These are phyloP conservation scores for Aphis gossypii DNA, from an alignment of 1,140 invertebrate genomes.

Conservation along the genomic window DNA sequence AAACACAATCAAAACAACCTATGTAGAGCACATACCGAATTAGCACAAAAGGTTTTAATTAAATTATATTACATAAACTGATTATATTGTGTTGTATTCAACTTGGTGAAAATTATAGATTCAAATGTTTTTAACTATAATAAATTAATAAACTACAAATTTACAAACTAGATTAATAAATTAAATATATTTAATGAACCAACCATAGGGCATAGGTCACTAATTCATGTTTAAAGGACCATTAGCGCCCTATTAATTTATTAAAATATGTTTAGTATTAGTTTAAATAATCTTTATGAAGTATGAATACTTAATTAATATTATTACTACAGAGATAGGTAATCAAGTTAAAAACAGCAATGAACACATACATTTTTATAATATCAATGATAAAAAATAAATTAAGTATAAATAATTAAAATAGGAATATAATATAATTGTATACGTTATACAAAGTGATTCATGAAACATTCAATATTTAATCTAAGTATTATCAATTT, in stretches of 20 bases:
- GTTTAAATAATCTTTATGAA: not conserved
- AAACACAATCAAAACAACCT: too few relatives aligned
- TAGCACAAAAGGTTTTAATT: too few relatives aligned
- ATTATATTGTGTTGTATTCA: too few relatives aligned
- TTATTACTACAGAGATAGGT: not conserved
- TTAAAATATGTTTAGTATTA: not conserved
- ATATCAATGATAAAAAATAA: slow-evolving; percentile 1
- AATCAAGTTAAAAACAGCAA: not conserved
- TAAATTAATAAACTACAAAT: too few relatives aligned
- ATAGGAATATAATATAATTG: slow-evolving; percentile 17
- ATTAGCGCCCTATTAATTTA: not conserved
- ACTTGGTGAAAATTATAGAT: too few relatives aligned
- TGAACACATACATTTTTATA: not conserved
- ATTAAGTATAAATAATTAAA: slow-evolving; percentile 25
- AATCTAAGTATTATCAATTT: not conserved
- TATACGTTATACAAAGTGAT: not conserved
- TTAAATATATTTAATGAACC: not conserved
- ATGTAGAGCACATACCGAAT: too few relatives aligned
- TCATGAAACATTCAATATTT: not conserved
- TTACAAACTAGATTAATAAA: too few relatives aligned
- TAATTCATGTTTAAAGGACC: not conserved
- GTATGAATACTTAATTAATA: not conserved
- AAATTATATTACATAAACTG: too few relatives aligned
- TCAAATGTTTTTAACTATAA: too few relatives aligned
- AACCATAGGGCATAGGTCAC: not conserved